Base-by-base conservation (phyloP, 1,140 invertebrate species). In the Phymastichus coffea region DNA sequence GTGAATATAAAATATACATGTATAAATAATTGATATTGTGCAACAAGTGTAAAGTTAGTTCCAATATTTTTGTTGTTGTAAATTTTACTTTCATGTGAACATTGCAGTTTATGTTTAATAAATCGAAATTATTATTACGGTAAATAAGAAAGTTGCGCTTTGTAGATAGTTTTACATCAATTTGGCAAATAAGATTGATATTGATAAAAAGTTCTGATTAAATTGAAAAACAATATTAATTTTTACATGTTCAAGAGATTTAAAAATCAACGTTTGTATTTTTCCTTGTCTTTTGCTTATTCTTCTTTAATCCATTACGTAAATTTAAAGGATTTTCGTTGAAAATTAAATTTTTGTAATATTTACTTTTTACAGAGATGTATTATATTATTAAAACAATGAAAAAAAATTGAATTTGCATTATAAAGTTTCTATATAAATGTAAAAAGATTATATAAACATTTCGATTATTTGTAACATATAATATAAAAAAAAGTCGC, bases 381-480 rank as follows among this genome's bases (percentile, higher is more conserved):
- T 51, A 58, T 14, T 17, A 1, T 43, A 44, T 26, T 33, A 41
- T 51, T n/a, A n/a, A n/a, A n/a, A n/a, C n/a, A n/a, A n/a, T n/a
- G n/a, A 26, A 43, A 51, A 35, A 58, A 57, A 58, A 14, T 25
- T 22, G 46, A 56, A 33, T 26, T 2, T 17, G 41, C 15, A 49
- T 19, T 58, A 43, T 51, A 41, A 51, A 43, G 4, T 58, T 58
- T 51, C 38, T 58, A 51, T 22, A 19, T 4, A 8, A 57, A 33
- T 58, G 30, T 51, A 41, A 35, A 51, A 35, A 58, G 2, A 23
- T 25, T 19, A 19, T 44, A 22, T n/a, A n/a, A 17, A 51, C 15
- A 43, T 43, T 38, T 58, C 35, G 43, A 58, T 51, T 49, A 23
- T 40, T 57, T 57, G 38, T 51, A 44, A 51, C 43, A 58, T 58